phyloP scores from a whole-genome alignment of 2,113 vertebrate genomes.

The Megaleporinus macrocephalus region DNA sequence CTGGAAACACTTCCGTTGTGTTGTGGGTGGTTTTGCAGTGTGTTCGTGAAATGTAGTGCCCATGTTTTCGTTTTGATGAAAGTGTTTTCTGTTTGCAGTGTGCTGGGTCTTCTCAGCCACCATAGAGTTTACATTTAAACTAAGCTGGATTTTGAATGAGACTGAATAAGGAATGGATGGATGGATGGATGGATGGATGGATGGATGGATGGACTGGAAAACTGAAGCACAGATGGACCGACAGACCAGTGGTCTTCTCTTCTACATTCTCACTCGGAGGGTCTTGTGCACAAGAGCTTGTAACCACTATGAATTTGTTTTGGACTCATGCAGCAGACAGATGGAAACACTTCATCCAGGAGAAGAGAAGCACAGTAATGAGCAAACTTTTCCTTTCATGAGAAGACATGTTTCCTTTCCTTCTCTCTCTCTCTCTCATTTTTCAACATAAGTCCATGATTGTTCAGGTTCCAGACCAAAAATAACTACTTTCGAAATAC shows the following conservation, averaged over 20 bases:
- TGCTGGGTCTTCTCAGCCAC: no score
- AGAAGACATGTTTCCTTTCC: conserved; percentile 19
- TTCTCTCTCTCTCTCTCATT: background rate
- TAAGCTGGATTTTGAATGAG: no score
- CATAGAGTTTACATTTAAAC: no score
- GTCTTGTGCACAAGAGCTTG: background rate
- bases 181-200: background rate
- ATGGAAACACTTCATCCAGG: conserved; percentile 26
- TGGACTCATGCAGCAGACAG: background rate
- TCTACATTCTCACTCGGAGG: background rate
- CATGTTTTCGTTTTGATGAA: no score
- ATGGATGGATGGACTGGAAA: background rate
- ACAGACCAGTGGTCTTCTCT: background rate
- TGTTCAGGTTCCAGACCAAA: no score
- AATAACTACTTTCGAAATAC: no score
- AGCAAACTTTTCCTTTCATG: conserved; percentile 37
- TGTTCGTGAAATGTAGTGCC: no score
- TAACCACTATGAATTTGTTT: conserved; percentile 33
- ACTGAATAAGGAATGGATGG: background rate
- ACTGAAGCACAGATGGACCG: background rate
- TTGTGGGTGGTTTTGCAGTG: no score
- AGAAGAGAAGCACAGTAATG: conserved; percentile 28
- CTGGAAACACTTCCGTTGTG: no score
- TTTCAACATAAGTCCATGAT: background rate
- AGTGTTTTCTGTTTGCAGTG: no score